Conservation (phyloP, 2,888 invertebrate species). For the Catocala sponsa region DNA sequence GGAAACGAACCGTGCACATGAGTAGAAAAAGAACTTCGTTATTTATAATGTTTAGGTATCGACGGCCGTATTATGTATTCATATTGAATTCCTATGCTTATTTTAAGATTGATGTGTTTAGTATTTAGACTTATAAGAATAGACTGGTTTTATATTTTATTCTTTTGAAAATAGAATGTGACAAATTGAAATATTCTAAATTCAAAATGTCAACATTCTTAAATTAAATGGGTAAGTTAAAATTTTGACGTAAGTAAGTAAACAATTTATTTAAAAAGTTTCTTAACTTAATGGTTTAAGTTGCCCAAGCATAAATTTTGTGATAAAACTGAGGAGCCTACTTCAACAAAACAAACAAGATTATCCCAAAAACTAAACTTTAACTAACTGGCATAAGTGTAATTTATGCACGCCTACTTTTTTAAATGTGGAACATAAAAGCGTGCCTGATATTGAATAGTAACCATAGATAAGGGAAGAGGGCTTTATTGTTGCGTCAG, state of each 20-base stretch:
- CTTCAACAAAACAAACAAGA: too few relatives aligned
- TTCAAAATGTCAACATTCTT: too few relatives aligned
- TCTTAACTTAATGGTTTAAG: too few relatives aligned
- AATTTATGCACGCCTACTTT: constrained; percentile 11
- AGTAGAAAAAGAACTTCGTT: constrained; percentile 64
- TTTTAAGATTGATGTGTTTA: background rate
- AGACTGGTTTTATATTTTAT: too few relatives aligned
- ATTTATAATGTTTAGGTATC: constrained; percentile 41
- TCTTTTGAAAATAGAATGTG: too few relatives aligned
- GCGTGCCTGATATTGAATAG: constrained; percentile 51
- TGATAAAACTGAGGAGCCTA: too few relatives aligned
- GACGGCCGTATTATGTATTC: constrained; percentile 16
- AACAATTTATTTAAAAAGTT: too few relatives aligned
- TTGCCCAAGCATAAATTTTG: too few relatives aligned
- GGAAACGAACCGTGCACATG: constrained; percentile 82
- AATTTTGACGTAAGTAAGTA: too few relatives aligned
- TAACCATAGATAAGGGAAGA: constrained; percentile 67
- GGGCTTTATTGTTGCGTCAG: constrained; percentile 77
- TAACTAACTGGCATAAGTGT: background rate
- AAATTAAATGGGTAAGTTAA: too few relatives aligned
- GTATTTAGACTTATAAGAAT: too few relatives aligned
- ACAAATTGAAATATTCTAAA: too few relatives aligned
- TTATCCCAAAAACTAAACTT: background rate
- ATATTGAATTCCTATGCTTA: background rate
- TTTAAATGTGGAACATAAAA: constrained; percentile 31